Conservation (phyloP, 2,888 invertebrate species). For the Meiosimyza platycephala region DNA sequence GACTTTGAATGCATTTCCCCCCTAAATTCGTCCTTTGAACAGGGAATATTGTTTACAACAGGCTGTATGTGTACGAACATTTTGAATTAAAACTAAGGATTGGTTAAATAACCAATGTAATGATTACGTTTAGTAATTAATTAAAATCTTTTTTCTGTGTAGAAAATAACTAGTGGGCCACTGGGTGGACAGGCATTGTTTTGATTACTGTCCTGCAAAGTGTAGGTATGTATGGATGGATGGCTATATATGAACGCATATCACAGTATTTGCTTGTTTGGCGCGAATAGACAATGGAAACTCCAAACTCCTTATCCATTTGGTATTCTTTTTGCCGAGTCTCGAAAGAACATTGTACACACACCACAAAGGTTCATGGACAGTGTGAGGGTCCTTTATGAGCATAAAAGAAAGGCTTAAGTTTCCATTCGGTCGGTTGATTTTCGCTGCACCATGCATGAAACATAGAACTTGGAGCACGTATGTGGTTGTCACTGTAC, state of each 20-base stretch:
- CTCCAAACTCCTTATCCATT: conserved; percentile 12
- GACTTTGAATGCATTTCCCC: too few relatives aligned
- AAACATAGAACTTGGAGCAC: neutral
- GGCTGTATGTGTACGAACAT: too few relatives aligned
- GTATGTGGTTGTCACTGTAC: conserved; percentile 18
- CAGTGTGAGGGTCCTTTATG: conserved; percentile 38
- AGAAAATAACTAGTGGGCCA: neutral
- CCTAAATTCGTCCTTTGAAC: too few relatives aligned
- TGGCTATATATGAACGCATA: neutral
- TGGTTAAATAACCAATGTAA: too few relatives aligned
- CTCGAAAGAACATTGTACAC: neutral
- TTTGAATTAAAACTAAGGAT: too few relatives aligned
- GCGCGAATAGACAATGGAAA: conserved; percentile 9
- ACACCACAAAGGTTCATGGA: conserved; percentile 59
- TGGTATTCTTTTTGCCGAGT: conserved; percentile 1
- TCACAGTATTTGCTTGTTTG: neutral
- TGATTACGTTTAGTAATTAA: too few relatives aligned
- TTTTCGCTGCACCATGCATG: neutral
- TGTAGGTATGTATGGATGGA: conserved; percentile 5
- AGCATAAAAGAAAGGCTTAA: conserved; percentile 62
- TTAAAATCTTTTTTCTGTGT: too few relatives aligned
- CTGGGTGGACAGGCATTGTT: conserved; percentile 13
- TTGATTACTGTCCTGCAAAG: conserved; percentile 47
- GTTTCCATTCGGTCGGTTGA: conserved; percentile 60
- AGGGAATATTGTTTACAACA: too few relatives aligned